Evolutionary conservation across 2,797 vertebrate species (phyloP), one percentile per base, ranked within the genome.

Genomic region (Epinephelus awoara): DNA sequence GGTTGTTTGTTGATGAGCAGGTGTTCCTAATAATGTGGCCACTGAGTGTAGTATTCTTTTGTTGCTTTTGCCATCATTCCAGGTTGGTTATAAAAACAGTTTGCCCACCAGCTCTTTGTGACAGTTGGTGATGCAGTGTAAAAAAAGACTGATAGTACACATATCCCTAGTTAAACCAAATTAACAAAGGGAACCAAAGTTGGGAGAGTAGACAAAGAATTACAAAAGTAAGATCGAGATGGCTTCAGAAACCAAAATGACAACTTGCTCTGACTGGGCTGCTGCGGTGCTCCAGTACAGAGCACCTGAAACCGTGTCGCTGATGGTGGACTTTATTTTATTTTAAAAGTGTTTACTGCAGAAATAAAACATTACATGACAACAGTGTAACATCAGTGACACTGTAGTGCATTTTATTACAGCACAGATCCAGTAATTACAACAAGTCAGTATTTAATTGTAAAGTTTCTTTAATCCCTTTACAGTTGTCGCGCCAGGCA

Each of bases 121-220:
- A 67, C 34, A 5, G 27, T 42, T 42, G 6, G 14, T 2, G 21
- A n/a, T 49, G 18, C 47, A 42, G 47, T 18, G 6, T 46, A 40
- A 54, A 58, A 61, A 11, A 19, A 25, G 9, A 50, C 1, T 1
- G n/a, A 34, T 2, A 61, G 2, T 23, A 65, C n/a, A 77, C 6
- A 2, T 1, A 13, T 68, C 42, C 3, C 2, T 14, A 42, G 19
- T 61, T 54, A 2, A 71, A 49, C 44, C n/a, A 59, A 47, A 56
- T 61, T 29, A 5, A 50, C n/a, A 34, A 62, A 51, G 23, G 34
- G 62, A 84, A 82, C 73, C 74, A 83, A 74, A 82, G 68, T 67
- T 74, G 34, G 44, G 29, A 54, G 38, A 61, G 34, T 13, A 52
- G 50, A 71, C 23, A 59, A 54, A 68, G 42, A 67, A 63, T 57